Evolutionary conservation across 2,113 vertebrate species (phyloP), one percentile per base, ranked within the genome.

Genomic region (Corythoichthys haematopterus): DNA sequence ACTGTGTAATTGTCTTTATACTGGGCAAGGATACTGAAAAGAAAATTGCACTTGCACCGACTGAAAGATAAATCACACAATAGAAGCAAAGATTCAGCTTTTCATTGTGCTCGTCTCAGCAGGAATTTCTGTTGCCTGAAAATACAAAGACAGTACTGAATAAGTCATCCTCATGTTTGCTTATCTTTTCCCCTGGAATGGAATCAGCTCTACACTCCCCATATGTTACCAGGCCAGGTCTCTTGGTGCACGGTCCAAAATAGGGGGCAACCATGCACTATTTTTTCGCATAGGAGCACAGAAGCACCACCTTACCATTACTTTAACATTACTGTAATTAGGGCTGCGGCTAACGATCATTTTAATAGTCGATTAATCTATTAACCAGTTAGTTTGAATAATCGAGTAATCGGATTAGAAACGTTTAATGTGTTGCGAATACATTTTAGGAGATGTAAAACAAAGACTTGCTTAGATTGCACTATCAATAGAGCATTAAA

Each of bases 211-310:
- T 64, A 67, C 28, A 59, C 65, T 77, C 70, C 64, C 69, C 78
- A 77, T 43, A 43, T 72, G 70, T 81, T 76, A 68, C 65, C 52
- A 7, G 11, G 58, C 81, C 84, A 87, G 84, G 82, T 89, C 80
- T 77, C 68, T 77, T 70, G 59, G 71, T 75, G 84, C 80, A 53
- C 80, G 61, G 74, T 68, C 20, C 2, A 37, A 46, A 69, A 75
- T 36, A 11, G 46, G 38, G 38, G 66, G 36, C 65, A 45, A 48
- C 14, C 40, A 40, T 2, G 6, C 13, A 64, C 71, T 40, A 52
- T 59, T 69, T 46, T 61, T 53, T 38, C 47, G 43, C 6, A 61
- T 40, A 48, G 20, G 10, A 56, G 52, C 33, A 65, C 35, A 13
- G 35, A 35, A n/a, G 0, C 37, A 58, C 10, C 13, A 20, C 46